A percentile compares a stretch with the other conserved stretches of the same genome.
phyloP scores from a whole-genome alignment of 2,113 vertebrate species.

The Vicugna pacos region DNA sequence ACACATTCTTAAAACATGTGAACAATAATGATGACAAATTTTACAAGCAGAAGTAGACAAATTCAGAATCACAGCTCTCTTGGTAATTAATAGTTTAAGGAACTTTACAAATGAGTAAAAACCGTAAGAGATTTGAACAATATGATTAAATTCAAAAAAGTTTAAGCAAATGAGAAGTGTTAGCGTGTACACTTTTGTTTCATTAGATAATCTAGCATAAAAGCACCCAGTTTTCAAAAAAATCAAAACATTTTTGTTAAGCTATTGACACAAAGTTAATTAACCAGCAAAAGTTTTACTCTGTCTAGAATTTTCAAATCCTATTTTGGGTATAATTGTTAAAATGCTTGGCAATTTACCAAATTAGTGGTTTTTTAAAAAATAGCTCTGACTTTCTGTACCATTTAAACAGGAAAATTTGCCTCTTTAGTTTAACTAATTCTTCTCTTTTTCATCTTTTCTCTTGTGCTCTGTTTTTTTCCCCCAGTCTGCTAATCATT shows the following conservation, averaged over 20 bases:
- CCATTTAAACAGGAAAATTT: slow-evolving; percentile 30
- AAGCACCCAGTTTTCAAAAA: neutral
- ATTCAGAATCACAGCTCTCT: neutral
- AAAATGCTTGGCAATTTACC: slow-evolving; percentile 34
- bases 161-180: slow-evolving; percentile 25
- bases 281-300: neutral
- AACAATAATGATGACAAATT: neutral
- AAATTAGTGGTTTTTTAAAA: slow-evolving; percentile 3
- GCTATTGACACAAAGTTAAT: neutral
- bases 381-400: neutral
- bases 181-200: neutral
- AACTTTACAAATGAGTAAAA: slow-evolving; percentile 3
- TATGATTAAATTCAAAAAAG: neutral
- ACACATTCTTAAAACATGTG: neutral
- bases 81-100: slow-evolving; percentile 20
- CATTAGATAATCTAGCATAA: slow-evolving; percentile 18
- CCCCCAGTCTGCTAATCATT: neutral
- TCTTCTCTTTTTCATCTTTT: neutral
- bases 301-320: slow-evolving; percentile 27
- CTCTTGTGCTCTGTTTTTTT: neutral
- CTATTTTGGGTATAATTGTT: neutral
- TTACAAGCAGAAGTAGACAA: slow-evolving; percentile 13
- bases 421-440: slow-evolving; percentile 16
- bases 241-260: neutral
- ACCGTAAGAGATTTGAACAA: slow-evolving; percentile 31